These are phyloP conservation scores for Lepidocyrtinus sp. DNA, from an alignment of 2,888 invertebrate species.

Conservation along the genomic window DNA sequence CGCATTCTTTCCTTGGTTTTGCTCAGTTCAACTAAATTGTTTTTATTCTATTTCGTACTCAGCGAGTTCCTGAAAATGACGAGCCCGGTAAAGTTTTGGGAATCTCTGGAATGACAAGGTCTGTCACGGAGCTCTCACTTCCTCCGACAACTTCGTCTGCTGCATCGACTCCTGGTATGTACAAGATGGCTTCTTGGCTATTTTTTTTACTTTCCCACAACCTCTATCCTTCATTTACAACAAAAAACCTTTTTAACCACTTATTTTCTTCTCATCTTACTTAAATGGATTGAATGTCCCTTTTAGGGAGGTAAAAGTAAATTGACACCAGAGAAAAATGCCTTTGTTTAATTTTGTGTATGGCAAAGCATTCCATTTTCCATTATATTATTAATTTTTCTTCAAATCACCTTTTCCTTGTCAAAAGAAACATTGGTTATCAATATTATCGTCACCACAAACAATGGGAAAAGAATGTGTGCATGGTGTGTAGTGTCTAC, in stretches of 20 bases:
- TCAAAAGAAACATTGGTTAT: background rate
- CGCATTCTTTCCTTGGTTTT: constrained; percentile 14
- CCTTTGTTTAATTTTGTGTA: too few species aligned
- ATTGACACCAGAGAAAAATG: too few species aligned
- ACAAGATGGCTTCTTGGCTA: constrained; percentile 9
- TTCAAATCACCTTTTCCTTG: background rate
- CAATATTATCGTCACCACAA: background rate
- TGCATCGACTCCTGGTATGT: constrained; percentile 68
- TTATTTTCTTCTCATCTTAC: background rate
- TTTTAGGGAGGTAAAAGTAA: too few species aligned
- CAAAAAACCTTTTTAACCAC: background rate
- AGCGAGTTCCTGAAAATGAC: constrained; percentile 69
- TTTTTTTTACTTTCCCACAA: background rate
- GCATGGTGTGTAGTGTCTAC: too few species aligned
- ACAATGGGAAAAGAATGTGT: background rate
- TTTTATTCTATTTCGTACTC: constrained; percentile 15
- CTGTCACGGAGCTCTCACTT: constrained; percentile 67
- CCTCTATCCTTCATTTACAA: background rate
- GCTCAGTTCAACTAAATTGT: background rate
- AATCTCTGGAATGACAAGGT: constrained; percentile 67
- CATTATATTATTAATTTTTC: too few species aligned
- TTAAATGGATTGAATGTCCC: too few species aligned
- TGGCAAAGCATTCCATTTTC: too few species aligned
- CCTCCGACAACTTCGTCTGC: constrained; percentile 66
- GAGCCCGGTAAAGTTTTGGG: constrained; percentile 68